Evolutionary conservation across 2,113 vertebrate genomes (phyloP), one percentile per base, ranked within the genome.

Genomic region (Anser brachyrhynchus): DNA sequence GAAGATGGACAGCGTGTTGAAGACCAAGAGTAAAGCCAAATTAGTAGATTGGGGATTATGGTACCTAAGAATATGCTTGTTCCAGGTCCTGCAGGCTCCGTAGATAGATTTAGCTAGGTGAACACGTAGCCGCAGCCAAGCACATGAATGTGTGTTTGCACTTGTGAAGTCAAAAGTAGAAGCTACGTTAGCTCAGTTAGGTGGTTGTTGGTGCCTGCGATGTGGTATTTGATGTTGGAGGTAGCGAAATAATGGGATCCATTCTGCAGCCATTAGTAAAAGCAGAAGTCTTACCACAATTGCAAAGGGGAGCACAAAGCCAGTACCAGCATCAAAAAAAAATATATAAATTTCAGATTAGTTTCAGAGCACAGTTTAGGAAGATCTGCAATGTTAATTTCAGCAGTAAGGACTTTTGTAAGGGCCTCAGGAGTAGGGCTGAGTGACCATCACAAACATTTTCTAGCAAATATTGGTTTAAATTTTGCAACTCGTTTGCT

Each of bases 381-480:
- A 15, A 35, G 64, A 78, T 20, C 86, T 67, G 51, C 74, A 71
- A 4, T 2, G 1, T 51, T 12, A 57, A 70, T 28, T 51, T 37
- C 71, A 62, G 28, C 1, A 13, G 18, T 6, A 67, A 86, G 80
- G 74, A 33, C 3, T 0, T 90, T 37, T 35, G 15, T 51, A 9
- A 73, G 21, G n/a, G 77, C 61, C 55, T 62, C 41, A 5, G 33
- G 72, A 84, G 35, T 12, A 28, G n/a, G 37, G 43, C 54, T 79
- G 81, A 70, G 74, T 80, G 93, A 75, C 81, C 71, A 83, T 44
- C 67, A 35, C 71, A 71, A 93, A 95, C 11, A 18, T 89, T 95
- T 83, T 79, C 86, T 84, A 71, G 89, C 84, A 96, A 97, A 97
- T 92, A 97, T 94, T 97, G 81, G 74, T 83, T 96, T 84, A 91